These are phyloP conservation scores for Loriculus beryllinus DNA, from an alignment of 2,797 vertebrate species.

Conservation along the genomic window DNA sequence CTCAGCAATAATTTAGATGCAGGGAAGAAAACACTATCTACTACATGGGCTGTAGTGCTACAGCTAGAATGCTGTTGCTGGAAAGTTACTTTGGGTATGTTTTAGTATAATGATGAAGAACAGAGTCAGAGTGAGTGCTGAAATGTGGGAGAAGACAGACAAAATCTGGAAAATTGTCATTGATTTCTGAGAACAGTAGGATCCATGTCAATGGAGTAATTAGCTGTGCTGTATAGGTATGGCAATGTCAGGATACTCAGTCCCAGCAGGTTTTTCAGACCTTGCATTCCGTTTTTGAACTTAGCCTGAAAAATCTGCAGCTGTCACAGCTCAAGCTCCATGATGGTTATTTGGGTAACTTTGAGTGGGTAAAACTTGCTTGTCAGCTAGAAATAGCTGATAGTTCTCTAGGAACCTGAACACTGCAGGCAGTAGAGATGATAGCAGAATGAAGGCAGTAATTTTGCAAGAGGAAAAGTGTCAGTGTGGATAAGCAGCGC, in stretches of 20 bases:
- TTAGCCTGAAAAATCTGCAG: background rate
- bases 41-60: background rate
- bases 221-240: background rate
- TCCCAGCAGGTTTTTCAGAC: background rate
- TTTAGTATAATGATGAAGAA: background rate
- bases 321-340: background rate
- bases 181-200: background rate
- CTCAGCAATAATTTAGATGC: background rate
- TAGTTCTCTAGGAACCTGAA: background rate
- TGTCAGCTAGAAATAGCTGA: background rate
- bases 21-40: background rate
- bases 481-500: background rate
- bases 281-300: background rate
- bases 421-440: background rate
- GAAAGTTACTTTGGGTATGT: background rate
- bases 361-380: background rate
- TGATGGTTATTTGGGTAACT: background rate
- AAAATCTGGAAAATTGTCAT: background rate
- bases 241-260: background rate
- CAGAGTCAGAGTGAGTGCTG: background rate
- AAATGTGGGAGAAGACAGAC: background rate
- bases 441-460: background rate
- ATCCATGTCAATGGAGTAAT: background rate
- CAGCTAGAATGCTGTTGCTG: background rate
- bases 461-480: background rate